Evolutionary conservation across 1,140 invertebrate genomes (phyloP), one percentile per base, ranked within the genome.

Genomic region (Babylonia areolata): DNA sequence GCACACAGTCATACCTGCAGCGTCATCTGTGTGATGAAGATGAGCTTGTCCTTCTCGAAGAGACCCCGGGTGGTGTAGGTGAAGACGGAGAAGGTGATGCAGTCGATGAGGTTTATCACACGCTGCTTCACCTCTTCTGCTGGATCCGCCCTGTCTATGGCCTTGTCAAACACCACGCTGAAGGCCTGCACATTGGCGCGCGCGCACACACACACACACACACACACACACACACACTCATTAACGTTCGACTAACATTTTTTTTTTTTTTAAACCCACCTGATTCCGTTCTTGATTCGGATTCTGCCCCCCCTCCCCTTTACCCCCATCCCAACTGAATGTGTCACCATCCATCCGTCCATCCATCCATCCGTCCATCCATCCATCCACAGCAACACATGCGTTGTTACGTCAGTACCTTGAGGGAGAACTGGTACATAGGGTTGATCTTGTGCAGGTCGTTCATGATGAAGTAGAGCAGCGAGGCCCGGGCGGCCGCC

Each of bases 361-460:
- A n/a, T n/a, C n/a, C n/a, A n/a, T n/a, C n/a, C n/a, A n/a, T n/a
- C n/a, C n/a, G n/a, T n/a, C n/a, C n/a, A n/a, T n/a, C n/a, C n/a
- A n/a, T n/a, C n/a, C n/a, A n/a, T n/a, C n/a, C n/a, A n/a, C n/a
- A n/a, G n/a, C n/a, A n/a, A n/a, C n/a, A n/a, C n/a, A n/a, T n/a
- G n/a, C 46, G 20, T 51, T 51, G 46, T 6, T 51, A 11, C 46
- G 20, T 51, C 9, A 85, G 97, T 12, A 97, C 97, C 96, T 99
- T 99, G 78, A 99, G 94, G n/a, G 98, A 99, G 94, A 99, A 99
- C 93, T 99, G 98, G 94, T 99, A 99, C 90, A 99, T 99, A 0
- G 98, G 98, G 95, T 99, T 98, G 78, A 99, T 99, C 54, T 97
- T 99, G 94, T 98, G 97, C 39, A 99, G 95, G 89, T 99, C 98